Percentiles rank a stretch among this genome's conserved stretches.
phyloP scores from a whole-genome alignment of 2,797 vertebrate species.

The Micropoecilia bifurca region DNA sequence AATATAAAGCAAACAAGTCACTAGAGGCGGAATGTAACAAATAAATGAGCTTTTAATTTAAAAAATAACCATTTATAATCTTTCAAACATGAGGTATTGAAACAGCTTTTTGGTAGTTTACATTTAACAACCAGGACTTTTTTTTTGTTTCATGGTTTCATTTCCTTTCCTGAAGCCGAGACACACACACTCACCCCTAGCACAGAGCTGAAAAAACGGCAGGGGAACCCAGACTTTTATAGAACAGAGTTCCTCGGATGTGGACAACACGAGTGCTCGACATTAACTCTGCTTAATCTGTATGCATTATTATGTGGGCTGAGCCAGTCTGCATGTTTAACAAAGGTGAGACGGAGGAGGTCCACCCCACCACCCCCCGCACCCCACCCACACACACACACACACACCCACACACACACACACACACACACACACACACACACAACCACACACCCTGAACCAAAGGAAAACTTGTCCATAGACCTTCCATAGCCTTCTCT shows the following conservation, averaged over 20 bases:
- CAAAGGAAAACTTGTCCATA: conserved; percentile 78
- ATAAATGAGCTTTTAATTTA: background rate
- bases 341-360: conserved; percentile 61
- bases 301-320: conserved; percentile 64
- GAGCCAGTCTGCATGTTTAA: conserved; percentile 52
- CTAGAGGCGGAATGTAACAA: conserved; percentile 1
- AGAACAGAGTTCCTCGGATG: conserved; percentile 51
- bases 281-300: conserved; percentile 60
- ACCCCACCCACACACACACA: background rate
- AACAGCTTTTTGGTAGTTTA: background rate
- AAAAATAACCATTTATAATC: background rate
- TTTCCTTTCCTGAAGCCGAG: background rate
- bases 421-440: background rate
- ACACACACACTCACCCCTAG: conserved; percentile 15
- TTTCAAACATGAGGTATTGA: conserved; percentile 2
- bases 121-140: background rate
- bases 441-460: conserved; percentile 46
- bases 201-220: conserved; percentile 44
- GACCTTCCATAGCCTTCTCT: conserved; percentile 76
- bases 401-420: background rate
- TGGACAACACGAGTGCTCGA: conserved; percentile 56
- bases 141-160: background rate
- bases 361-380: background rate
- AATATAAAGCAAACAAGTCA: conserved; percentile 1
- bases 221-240: conserved; percentile 43